Base-by-base conservation (phyloP, 2,888 invertebrate species). In the Resseliella maxima region DNA sequence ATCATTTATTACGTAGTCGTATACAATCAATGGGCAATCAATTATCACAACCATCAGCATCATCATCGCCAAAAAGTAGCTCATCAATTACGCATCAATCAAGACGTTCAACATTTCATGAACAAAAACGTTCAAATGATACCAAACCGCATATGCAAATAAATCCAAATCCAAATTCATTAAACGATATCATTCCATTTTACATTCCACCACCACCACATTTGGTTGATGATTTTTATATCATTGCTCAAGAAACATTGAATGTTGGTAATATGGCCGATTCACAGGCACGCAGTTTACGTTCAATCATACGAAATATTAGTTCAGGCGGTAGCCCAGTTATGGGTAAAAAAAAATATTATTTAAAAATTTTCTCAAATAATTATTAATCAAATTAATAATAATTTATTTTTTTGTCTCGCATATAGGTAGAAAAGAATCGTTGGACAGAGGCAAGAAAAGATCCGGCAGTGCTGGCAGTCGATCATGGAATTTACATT, bases 141-240 rank as follows among this genome's bases (percentile, higher is more conserved):
- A n/a, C 89, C 90, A 59, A 92, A 91, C 90, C 92, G 92, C 87
- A 87, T 86, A 64, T 85, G 85, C 85, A 87, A 85, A 50, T 81
- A 41, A 45, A 87, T 86, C 72, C 86, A 86, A 87, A 87, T 85
- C 89, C 87, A 87, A 90, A 94, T 91, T 89, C 92, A 91, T 88
- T 93, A 88, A 89, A 92, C 90, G 90, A 95, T 91, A 92, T 95
- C 88, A 91, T 94, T 91, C 90, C 95, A 89, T 91, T 94, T 90
- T 91, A 94, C 91, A 91, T 95, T 89, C 93, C 94, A 90, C 93
- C 95, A 0, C 95, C 96, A 0, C 91, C 94, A 10, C 97, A 97
- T 87, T 92, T 98, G 54, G 95, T 97, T 88, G 98, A 98, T 90
- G 98, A 98, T 91, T 98, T 98, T 92, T 97, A 95, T 89, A 96